Base-by-base conservation (phyloP, 2,113 vertebrate species). In the Limnothrissa miodon region DNA sequence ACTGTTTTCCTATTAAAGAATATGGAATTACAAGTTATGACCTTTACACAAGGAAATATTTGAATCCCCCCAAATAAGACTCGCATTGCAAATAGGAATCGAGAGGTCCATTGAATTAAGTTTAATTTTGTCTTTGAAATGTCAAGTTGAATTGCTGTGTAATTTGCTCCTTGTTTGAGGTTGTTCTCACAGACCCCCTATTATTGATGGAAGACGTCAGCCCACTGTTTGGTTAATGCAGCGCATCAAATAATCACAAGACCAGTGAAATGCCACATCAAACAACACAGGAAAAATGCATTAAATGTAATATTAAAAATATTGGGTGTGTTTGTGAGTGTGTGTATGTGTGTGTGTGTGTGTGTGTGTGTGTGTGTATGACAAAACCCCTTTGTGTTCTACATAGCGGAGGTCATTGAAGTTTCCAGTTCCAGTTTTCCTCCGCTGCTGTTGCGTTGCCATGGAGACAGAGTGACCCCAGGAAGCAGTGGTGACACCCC, bases 401-500 rank as follows among this genome's bases (percentile, higher is more conserved):
- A 36, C 13, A 45, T 70, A 51, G 46, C 79, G 79, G 81, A 88
- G 87, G 84, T 85, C 84, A 56, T 36, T 44, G 8, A 25, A 80
- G 80, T 82, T 81, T 83, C 59, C 70, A 36, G 82, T 84, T 80
- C 83, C 84, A 81, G 66, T 59, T 46, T 9, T 44, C 74, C 45
- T 42, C 51, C 36, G 39, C 80, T 79, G 66, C 82, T 36, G 29
- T 2, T 29, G 59, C 66, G 33, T 78, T 79, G 84, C 81, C 82
- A 44, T 79, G 83, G 84, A 62, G 74, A 5, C 62, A 17, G 82
- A 84, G 85, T 66, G 1, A 84, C 70, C 80, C 80, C 83, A 82
- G 84, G 83, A 85, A 62, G 80, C 79, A 17, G 44, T 45, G 80
- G 81, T 85, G 87, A 84, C 82, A 85, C 51, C 53, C 51, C 53